A percentile compares a stretch with the other conserved stretches of the same genome.
Evolutionary conservation across 2,888 invertebrate species (phyloP).

Genomic region (Coronaproctus castanopsis): DNA sequence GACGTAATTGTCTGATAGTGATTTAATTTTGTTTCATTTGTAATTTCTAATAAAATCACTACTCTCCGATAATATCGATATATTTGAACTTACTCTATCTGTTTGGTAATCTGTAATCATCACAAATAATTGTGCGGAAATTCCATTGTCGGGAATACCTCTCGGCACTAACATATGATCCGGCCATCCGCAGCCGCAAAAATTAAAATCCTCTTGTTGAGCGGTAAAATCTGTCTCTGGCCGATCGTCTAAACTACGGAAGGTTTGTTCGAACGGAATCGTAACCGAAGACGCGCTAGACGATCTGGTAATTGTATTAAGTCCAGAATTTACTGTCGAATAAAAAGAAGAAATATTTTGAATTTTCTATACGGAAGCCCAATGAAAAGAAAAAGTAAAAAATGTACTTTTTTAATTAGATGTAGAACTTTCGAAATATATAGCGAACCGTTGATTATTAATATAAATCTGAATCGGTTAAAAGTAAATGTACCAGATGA

Average conservation of each 20-base stretch:
- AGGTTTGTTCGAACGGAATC: slow-evolving; percentile 61
- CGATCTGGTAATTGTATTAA: slow-evolving; percentile 40
- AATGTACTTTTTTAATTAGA: too few species aligned
- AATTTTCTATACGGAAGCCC: too few species aligned
- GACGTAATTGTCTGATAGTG: too few species aligned
- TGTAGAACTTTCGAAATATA: too few species aligned
- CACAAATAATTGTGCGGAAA: slow-evolving; percentile 24
- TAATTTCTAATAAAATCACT: too few species aligned
- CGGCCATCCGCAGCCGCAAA: slow-evolving; percentile 52
- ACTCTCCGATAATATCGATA: too few species aligned
- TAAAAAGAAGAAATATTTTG: too few species aligned
- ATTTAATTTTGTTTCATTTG: too few species aligned
- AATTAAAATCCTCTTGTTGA: slow-evolving; percentile 39
- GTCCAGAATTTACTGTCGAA: slow-evolving; percentile 45
- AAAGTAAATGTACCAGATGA: too few species aligned
- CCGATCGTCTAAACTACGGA: slow-evolving; percentile 42
- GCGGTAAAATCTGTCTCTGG: slow-evolving; percentile 26
- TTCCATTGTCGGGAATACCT: slow-evolving; percentile 25
- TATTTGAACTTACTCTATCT: slow-evolving; percentile 24
- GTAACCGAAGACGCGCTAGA: slow-evolving; percentile 61
- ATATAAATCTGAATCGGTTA: too few species aligned
- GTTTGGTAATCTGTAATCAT: slow-evolving; percentile 25
- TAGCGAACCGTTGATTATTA: too few species aligned
- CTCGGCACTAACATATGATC: slow-evolving; percentile 28
- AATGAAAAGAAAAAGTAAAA: too few species aligned